Evolutionary conservation across 2,888 invertebrate species (phyloP), one percentile per base, ranked within the genome.

Genomic region (Agonopterix subpropinquella): DNA sequence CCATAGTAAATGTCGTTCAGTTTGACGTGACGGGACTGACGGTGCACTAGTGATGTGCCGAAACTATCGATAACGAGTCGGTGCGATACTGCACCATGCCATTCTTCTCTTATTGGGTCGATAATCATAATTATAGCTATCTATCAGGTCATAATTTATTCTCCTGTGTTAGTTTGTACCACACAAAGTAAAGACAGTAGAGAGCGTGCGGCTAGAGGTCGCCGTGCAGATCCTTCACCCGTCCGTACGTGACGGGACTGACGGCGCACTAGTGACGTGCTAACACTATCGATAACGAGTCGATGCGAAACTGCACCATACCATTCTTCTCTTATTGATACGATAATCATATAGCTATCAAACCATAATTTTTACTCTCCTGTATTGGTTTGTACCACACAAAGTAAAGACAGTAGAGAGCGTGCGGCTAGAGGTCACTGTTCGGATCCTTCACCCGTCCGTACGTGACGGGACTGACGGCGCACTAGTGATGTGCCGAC

Each of bases 201-300:
- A 58, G 56, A 57, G 53, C 54, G 62, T 58, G 59, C 59, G 59
- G 59, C 61, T 61, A 57, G 62, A 64, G 69, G 68, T 71, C 67
- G 64, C 62, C 64, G 64, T 59, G 58, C 62, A 70, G 74, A 75
- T 75, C 73, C 75, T 73, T 73, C 76, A 74, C 67, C 67, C 66
- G 64, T 61, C 55, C 61, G 70, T 60, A 75, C 79, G 78, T 80
- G 80, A 70, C 65, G 54, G 53, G 77, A 71, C 70, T 77, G 53
- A 45, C 43, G 36, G 39, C 59, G 56, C 47, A 48, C 57, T 65
- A 68, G 68, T 70, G 70, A 55, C 63, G 70, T 57, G 58, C 63
- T 59, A 57, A 54, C 52, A 60, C 67, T 67, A 74, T 74, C 71
- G 72, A 78, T 79, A 73, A 75, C 68, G 58, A 57, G 64, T 64